Evolutionary conservation across 2,113 vertebrate species (phyloP), one percentile per base, ranked within the genome.

Genomic region (Microtus ochrogaster): DNA sequence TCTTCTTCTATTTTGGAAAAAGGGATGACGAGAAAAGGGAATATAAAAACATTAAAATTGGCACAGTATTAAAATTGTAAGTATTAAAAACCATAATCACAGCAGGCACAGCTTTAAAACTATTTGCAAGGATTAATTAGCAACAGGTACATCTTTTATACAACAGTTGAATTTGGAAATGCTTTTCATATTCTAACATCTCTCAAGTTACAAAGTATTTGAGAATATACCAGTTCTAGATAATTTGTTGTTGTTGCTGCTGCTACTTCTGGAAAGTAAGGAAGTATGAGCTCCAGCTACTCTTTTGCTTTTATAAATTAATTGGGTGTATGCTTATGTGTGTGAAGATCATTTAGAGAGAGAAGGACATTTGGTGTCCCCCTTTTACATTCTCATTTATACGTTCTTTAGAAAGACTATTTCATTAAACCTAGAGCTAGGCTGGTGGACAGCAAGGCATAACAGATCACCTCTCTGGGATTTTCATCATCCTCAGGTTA

Each of bases 171-270:
- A 68, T 14, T 24, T 85, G 39, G 89, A 92, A 11, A 81, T 22
- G 82, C 39, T 91, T 82, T 52, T 8, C 22, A 74, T 92, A 49
- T 74, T 91, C 30, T 55, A 85, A 47, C 4, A 82, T 58, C 21
- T 68, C 21, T 96, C 11, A 39, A 81, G n/a, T 36, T 55, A 85
- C 88, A 97, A 70, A 77, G 0, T 89, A 72, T 66, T 89, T 88
- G 30, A 28, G 47, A n/a, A 36, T 24, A 70, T 70, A 24, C 19
- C 6, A 52, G 21, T 49, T 68, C 28, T 49, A 30, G 28, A 33
- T 65, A 84, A 41, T 30, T 84, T 44, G n/a, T 41, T 63, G 33
- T 3, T 81, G 17, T 0, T 77, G 14, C 30, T n/a, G 33, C 17
- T 7, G 30, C 33, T 36, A 1, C 33, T 68, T 5, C 33, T 10